A percentile compares a stretch with the other conserved stretches of the same genome.
phyloP scores from a whole-genome alignment of 2,113 vertebrate genomes.

The Polyodon spathula region DNA sequence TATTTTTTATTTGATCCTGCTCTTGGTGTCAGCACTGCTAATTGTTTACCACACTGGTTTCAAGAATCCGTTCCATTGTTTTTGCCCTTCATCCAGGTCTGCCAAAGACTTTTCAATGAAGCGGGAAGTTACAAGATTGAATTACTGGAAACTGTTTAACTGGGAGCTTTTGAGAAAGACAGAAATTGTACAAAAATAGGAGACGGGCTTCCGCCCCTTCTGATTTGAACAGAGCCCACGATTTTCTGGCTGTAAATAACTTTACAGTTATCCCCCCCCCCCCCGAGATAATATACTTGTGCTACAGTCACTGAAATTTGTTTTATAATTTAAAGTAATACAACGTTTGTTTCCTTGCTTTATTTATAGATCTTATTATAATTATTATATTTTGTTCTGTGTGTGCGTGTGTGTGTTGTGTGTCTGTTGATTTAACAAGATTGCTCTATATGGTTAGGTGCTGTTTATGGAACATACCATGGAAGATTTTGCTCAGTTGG shows the following conservation, averaged over 20 bases:
- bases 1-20: background rate
- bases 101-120: background rate
- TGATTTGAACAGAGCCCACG: constrained; percentile 4
- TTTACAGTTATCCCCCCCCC: constrained; percentile 21
- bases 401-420: constrained; percentile 36
- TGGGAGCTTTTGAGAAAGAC: background rate
- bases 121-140: background rate
- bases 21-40: background rate
- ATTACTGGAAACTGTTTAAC: background rate
- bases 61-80: too few species aligned
- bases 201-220: background rate
- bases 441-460: constrained; percentile 63
- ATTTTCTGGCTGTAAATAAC: too few species aligned
- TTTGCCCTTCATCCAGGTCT: background rate
- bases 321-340: constrained; percentile 49
- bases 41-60: too few species aligned
- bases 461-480: constrained; percentile 57
- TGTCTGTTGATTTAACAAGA: constrained; percentile 48
- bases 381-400: constrained; percentile 71
- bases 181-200: background rate
- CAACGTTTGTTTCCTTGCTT: constrained; percentile 54
- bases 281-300: constrained; percentile 31
- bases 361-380: constrained; percentile 55
- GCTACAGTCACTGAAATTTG: constrained; percentile 46
- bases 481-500: constrained; percentile 56